Base-by-base conservation (phyloP, 2,113 vertebrate genomes). In the Bubo bubo region DNA sequence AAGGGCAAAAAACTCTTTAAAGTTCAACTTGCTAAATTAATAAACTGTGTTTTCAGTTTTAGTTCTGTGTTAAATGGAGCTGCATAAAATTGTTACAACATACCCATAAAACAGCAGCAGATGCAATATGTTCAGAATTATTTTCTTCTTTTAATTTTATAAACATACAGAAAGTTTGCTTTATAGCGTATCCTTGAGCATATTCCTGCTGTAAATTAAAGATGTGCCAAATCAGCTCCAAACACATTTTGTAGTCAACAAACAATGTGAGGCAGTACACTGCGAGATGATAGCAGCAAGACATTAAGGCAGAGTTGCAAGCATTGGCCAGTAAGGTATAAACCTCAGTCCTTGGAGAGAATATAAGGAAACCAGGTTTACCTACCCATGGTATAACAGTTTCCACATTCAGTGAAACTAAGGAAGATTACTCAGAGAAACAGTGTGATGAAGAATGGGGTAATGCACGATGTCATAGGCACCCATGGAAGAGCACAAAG, bases 141-240 rank as follows among this genome's bases (percentile, higher is more conserved):
- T 90, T 72, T 81, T 94, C 95, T 95, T 70, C 71, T 91, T 89
- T 93, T 93, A 83, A 76, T 87, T 95, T 82, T 87, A 92, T 84
- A 79, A 93, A 88, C 21, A 59, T 62, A 75, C 21, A 84, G 50
- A 74, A 93, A 92, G n/a, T 76, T 84, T 86, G 17, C 52, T 67
- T 34, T 88, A 76, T 58, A 63, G 62, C 45, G 50, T 77, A 19
- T 72, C 76, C 56, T 84, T 86, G 94, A 97, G 73, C 37, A 95
- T 88, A 89, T 37, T 32, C 80, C 58, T 77, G 68, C 53, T 92
- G 21, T 79, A 97, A 95, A 93, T 43, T 81, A 52, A 18, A 86
- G 34, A 82, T 6, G 18, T 76, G 28, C 59, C 76, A 87, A 88
- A 93, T 79, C 53, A 79, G 39, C 21, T 88, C 70, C 59, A 87